Evolutionary conservation across 2,888 invertebrate species (phyloP).

Genomic region (Eudasyphora cyanicolor): DNA sequence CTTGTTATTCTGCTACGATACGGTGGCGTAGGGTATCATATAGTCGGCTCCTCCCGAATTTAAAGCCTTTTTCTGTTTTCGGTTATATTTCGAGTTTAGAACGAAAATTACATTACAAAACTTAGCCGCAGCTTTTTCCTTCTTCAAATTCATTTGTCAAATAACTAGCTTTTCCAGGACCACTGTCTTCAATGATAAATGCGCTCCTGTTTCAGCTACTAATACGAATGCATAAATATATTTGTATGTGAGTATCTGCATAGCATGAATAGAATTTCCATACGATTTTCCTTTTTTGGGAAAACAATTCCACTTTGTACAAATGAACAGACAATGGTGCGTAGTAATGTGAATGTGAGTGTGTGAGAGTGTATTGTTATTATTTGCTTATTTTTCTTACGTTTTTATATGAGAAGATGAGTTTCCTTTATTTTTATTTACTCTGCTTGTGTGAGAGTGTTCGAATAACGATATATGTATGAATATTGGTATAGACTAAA

Average conservation of each 20-base stretch:
- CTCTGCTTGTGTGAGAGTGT: not conserved
- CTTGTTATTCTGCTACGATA: too few species aligned
- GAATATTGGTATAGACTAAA: not conserved
- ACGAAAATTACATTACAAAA: too few species aligned
- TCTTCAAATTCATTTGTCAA: too few species aligned
- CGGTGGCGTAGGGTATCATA: too few species aligned
- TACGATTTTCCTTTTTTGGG: not conserved
- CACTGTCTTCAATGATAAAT: not conserved
- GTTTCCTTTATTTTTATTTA: not conserved
- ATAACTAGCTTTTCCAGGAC: too few species aligned
- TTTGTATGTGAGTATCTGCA: not conserved
- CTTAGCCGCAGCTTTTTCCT: too few species aligned
- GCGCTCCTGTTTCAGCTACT: not conserved
- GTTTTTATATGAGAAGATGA: constrained; percentile 8
- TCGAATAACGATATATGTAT: not conserved
- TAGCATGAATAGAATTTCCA: not conserved
- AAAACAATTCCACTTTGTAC: constrained; percentile 7
- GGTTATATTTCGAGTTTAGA: too few species aligned
- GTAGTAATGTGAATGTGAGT: not conserved
- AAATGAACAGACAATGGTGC: not conserved
- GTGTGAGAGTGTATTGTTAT: constrained; percentile 3
- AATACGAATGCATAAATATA: not conserved
- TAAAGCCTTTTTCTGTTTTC: too few species aligned
- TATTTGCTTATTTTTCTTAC: constrained; percentile 30
- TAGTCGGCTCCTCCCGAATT: too few species aligned